Evolutionary conservation across 2,797 vertebrate genomes (phyloP).

Genomic region (Garrulus glandarius): DNA sequence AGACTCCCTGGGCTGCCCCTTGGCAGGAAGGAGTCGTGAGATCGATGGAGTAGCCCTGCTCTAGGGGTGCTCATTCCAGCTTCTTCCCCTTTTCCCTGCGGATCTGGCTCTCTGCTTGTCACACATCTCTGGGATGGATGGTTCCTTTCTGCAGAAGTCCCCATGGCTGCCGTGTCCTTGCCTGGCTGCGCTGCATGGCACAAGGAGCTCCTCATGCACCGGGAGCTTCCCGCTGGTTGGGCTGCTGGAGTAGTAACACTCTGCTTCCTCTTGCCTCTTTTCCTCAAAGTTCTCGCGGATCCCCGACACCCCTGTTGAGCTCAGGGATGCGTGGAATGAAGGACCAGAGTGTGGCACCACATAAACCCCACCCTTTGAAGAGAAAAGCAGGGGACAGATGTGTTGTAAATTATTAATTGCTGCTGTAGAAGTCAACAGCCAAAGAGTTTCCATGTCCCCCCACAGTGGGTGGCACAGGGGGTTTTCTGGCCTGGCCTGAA

Average conservation of each 20-base stretch:
- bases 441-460: neutral
- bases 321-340: fast-evolving
- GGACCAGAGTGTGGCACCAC: neutral
- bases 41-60: neutral
- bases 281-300: neutral
- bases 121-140: neutral
- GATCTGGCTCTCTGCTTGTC: neutral
- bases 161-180: fast-evolving
- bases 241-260: neutral
- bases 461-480: fast-evolving
- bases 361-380: neutral
- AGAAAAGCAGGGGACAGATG: neutral
- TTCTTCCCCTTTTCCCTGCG: neutral
- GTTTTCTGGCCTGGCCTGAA: neutral
- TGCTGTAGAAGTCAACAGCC: neutral
- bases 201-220: neutral
- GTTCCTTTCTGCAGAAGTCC: neutral
- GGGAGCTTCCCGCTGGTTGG: neutral
- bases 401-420: neutral
- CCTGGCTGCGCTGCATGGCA: neutral
- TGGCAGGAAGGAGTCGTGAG: neutral
- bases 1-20: neutral
- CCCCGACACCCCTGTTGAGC: neutral
- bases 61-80: neutral
- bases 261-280: neutral